These are phyloP conservation scores for Maccullochella peelii DNA, from an alignment of 2,113 vertebrate genomes.

Conservation along the genomic window DNA sequence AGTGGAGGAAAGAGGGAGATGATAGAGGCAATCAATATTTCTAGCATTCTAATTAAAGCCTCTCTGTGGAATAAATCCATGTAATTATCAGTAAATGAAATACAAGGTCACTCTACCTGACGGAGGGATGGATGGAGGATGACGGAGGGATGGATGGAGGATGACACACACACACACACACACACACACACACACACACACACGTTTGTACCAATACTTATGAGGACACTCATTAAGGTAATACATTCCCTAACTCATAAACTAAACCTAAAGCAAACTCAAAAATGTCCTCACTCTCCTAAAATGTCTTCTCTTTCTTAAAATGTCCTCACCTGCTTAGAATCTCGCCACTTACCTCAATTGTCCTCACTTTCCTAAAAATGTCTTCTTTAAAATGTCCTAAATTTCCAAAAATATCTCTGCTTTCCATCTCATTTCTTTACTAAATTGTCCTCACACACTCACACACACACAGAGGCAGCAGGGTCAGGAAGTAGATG, in stretches of 20 bases:
- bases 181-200: neutral
- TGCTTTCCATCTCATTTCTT: too few relatives aligned
- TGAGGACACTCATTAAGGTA: neutral
- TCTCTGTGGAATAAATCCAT: constrained; percentile 99
- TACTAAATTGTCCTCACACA: too few relatives aligned
- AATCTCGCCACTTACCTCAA: neutral
- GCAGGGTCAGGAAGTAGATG: constrained; percentile 1
- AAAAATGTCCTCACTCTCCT: neutral
- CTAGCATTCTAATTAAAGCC: constrained; percentile 99
- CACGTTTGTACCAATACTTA: neutral
- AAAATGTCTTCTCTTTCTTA: too few relatives aligned
- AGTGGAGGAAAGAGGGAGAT: constrained; percentile 80
- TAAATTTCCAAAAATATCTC: too few relatives aligned
- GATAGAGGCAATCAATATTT: constrained; percentile 99
- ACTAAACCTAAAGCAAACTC: neutral
- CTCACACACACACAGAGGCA: too few relatives aligned
- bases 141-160: constrained; percentile 57
- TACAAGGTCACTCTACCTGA: constrained; percentile 95
- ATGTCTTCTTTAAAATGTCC: too few relatives aligned
- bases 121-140: constrained; percentile 55
- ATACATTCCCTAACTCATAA: neutral
- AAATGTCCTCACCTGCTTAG: neutral
- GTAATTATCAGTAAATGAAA: constrained; percentile 99
- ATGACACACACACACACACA: neutral
- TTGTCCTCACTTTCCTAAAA: neutral